Conservation (phyloP, 1,140 invertebrate genomes). For the Spodoptera frugiperda region DNA sequence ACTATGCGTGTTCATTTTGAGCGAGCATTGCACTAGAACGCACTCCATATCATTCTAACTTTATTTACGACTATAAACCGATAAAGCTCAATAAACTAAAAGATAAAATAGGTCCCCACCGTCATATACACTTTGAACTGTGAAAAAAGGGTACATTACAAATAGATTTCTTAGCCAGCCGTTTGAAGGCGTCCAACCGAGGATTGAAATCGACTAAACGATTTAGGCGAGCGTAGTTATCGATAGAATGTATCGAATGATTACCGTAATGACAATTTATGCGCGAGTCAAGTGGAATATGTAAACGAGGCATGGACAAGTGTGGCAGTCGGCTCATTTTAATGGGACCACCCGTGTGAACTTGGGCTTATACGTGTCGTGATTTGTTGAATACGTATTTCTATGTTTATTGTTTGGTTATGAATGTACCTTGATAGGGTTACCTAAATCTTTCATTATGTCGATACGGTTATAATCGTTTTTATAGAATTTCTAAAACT, state of each 20-base stretch:
- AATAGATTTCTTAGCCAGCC: conserved; percentile 59
- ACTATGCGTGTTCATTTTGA: conserved; percentile 54
- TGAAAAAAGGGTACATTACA: conserved; percentile 56
- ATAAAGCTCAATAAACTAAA: conserved; percentile 68
- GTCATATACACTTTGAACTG: conserved; percentile 53
- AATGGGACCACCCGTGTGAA: conserved; percentile 74
- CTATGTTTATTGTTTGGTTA: conserved; percentile 39
- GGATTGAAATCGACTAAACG: conserved; percentile 69
- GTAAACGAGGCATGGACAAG: conserved; percentile 74
- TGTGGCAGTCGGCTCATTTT: conserved; percentile 56
- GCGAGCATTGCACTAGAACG: conserved; percentile 47
- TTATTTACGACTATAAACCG: conserved; percentile 71
- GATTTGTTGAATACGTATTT: conserved; percentile 42
- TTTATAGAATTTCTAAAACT: conserved; percentile 4
- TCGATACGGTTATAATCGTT: conserved; percentile 18
- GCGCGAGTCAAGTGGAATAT: conserved; percentile 68
- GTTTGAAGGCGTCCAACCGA: conserved; percentile 64
- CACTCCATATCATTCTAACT: conserved; percentile 57
- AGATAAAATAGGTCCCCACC: conserved; percentile 65
- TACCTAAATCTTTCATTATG: conserved; percentile 13
- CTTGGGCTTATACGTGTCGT: conserved; percentile 19
- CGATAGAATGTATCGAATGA: conserved; percentile 74
- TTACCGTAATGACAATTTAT: conserved; percentile 81
- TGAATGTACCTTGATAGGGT: conserved; percentile 17
- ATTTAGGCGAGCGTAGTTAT: conserved; percentile 66